A percentile compares a stretch with the other conserved stretches of the same genome.
Conservation (phyloP, 2,888 invertebrate species). For the Tubulanus polymorphus region DNA sequence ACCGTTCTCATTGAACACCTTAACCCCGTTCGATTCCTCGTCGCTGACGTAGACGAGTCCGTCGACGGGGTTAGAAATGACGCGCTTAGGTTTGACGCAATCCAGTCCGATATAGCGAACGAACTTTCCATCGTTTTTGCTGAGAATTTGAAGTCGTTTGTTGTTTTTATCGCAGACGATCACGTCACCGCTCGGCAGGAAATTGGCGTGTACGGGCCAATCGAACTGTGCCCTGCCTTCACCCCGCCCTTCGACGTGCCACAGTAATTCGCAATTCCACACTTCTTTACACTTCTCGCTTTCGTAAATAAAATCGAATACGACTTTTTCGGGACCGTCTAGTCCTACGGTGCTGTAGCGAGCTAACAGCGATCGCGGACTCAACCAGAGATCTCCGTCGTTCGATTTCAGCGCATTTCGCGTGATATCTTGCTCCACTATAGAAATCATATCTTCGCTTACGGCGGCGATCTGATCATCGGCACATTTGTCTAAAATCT, state of each 20-base stretch:
- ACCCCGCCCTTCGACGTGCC: slow-evolving; percentile 7
- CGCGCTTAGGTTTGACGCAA: slow-evolving; percentile 16
- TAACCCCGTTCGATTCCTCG: slow-evolving; percentile 14
- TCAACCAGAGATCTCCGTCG: too few relatives aligned
- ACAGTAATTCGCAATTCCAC: neutral
- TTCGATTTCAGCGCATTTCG: too few relatives aligned
- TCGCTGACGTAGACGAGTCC: slow-evolving; percentile 20
- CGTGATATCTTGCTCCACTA: neutral
- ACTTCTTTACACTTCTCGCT: neutral
- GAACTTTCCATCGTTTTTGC: slow-evolving; percentile 8
- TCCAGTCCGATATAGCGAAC: slow-evolving; percentile 2
- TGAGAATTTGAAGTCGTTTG: slow-evolving; percentile 19
- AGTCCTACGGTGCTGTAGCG: too few relatives aligned
- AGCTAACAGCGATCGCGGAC: too few relatives aligned
- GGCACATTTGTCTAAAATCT: slow-evolving; percentile 3
- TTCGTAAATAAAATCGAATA: too few relatives aligned
- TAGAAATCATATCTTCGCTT: neutral
- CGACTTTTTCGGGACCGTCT: too few relatives aligned
- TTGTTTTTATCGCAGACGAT: slow-evolving; percentile 22
- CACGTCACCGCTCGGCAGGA: slow-evolving; percentile 14
- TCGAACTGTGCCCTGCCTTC: slow-evolving; percentile 11
- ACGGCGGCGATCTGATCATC: neutral
- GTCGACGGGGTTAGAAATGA: slow-evolving; percentile 9
- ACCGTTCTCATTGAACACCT: slow-evolving; percentile 15
- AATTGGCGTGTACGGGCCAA: slow-evolving; percentile 18